Conservation (phyloP, 1,140 invertebrate species). For the Wiebesia pumilae region DNA sequence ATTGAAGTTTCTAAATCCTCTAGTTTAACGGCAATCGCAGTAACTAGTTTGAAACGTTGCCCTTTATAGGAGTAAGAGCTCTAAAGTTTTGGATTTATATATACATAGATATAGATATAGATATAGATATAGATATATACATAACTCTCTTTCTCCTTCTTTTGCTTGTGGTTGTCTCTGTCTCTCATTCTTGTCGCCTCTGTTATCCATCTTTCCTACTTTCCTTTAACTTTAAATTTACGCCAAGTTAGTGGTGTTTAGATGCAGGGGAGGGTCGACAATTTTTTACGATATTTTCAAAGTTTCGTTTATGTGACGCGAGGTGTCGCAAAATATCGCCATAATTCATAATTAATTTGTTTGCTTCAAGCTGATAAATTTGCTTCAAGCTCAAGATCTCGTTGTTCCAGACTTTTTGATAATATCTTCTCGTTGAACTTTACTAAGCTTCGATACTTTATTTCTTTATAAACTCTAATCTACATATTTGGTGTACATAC, state of each 20-base stretch:
- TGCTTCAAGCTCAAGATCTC: no score
- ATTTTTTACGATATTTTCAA: slow-evolving; percentile 38
- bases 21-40: slow-evolving; percentile 28
- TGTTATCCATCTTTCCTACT: not conserved
- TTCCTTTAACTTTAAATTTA: slow-evolving; percentile 14
- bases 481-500: no score
- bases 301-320: slow-evolving; percentile 1
- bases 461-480: no score
- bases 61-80: not conserved
- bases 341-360: not conserved
- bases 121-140: no score
- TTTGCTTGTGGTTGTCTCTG: not conserved
- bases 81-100: slow-evolving; percentile 45
- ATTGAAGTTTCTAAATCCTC: slow-evolving; percentile 48
- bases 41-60: slow-evolving; percentile 41
- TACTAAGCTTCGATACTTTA: no score
- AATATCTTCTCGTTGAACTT: no score
- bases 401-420: no score
- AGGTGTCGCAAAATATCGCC: not conserved
- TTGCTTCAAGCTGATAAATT: no score
- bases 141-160: not conserved
- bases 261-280: not conserved
- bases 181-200: no score
- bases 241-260: not conserved
- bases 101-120: no score